phyloP scores from a whole-genome alignment of 2,888 invertebrate genomes.

The Drosophila multiciliata region DNA sequence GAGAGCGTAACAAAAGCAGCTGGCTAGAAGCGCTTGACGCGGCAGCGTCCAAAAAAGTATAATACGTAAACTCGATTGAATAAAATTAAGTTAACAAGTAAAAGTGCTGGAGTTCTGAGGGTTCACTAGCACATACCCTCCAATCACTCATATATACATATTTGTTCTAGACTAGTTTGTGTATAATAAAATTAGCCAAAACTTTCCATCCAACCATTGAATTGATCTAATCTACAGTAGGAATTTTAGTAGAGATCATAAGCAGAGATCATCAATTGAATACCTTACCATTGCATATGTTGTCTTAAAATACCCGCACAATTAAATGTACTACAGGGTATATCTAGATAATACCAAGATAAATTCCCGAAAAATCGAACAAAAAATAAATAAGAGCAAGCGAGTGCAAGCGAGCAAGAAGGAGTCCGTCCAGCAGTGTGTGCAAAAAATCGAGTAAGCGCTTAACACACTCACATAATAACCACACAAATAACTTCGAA shows the following conservation, averaged over 20 bases:
- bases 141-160: neutral
- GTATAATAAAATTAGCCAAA: neutral
- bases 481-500: constrained; percentile 7
- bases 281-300: neutral
- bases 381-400: constrained; percentile 28
- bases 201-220: neutral
- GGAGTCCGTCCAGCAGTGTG: constrained; percentile 59
- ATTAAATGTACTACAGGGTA: neutral
- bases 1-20: constrained; percentile 27
- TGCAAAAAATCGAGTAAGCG: constrained; percentile 64
- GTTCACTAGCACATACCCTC: constrained; percentile 8
- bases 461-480: constrained; percentile 5
- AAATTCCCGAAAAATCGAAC: constrained; percentile 9
- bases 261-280: neutral
- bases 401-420: constrained; percentile 20
- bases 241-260: neutral
- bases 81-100: constrained; percentile 48
- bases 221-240: neutral
- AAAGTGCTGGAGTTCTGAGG: neutral
- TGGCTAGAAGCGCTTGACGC: constrained; percentile 54
- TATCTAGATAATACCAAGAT: constrained; percentile 1
- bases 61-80: constrained; percentile 64
- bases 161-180: neutral
- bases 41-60: constrained; percentile 30
- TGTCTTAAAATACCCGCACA: neutral